These are phyloP conservation scores for Nesospiza acunhae DNA, from an alignment of 2,113 vertebrate genomes.

Conservation along the genomic window DNA sequence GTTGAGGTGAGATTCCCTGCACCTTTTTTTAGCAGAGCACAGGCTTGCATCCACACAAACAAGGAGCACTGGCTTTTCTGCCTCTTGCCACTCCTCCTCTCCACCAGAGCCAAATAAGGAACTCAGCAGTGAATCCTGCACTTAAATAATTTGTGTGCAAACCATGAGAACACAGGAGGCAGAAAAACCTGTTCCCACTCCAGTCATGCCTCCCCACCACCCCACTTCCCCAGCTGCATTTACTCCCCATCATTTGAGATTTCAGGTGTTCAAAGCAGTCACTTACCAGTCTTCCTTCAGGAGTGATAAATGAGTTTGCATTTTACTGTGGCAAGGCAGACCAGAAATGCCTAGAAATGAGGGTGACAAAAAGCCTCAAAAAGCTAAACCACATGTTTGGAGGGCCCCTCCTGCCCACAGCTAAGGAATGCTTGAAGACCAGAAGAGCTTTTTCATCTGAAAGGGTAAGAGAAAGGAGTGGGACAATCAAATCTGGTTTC, in stretches of 20 bases:
- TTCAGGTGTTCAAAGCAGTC: constrained; percentile 30
- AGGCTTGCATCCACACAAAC: not conserved
- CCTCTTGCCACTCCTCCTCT: not conserved
- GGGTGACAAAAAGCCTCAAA: not conserved
- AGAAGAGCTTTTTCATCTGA: not conserved
- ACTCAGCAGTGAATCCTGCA: not conserved
- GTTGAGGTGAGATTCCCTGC: not conserved
- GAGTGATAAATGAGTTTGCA: constrained; percentile 37
- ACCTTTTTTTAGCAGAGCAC: not conserved
- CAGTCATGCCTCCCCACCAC: too few relatives aligned
- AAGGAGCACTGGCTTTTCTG: constrained; percentile 15
- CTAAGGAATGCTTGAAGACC: not conserved
- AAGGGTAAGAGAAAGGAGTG: constrained; percentile 8
- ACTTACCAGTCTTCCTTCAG: not conserved
- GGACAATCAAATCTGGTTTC: constrained; percentile 44
- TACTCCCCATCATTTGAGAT: not conserved
- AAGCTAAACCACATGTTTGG: constrained; percentile 11
- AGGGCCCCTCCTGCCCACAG: not conserved
- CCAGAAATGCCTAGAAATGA: not conserved
- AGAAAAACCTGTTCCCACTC: constrained; percentile 55
- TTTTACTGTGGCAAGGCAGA: not conserved
- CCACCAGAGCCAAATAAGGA: constrained; percentile 3
- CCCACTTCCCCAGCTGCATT: not conserved
- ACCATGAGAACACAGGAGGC: not conserved
- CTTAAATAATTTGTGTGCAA: not conserved